These are phyloP conservation scores for Melanotaenia pygmaea DNA, from an alignment of 2,797 vertebrate genomes.

Conservation along the genomic window DNA sequence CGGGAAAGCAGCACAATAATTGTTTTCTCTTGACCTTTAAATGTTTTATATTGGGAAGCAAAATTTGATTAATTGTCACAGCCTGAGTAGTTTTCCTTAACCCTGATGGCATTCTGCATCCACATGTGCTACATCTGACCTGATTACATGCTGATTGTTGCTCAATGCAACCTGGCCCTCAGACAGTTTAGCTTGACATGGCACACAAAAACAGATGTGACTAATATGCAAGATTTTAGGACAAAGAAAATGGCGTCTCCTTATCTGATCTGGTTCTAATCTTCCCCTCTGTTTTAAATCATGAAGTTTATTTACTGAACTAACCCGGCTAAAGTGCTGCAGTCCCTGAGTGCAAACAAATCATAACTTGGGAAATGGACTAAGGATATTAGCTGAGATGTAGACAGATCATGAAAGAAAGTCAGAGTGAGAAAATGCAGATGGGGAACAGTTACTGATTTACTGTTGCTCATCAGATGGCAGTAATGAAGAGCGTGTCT, in stretches of 20 bases:
- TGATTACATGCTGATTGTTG: constrained; percentile 1
- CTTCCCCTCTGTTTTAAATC: constrained; percentile 6
- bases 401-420: constrained; percentile 20
- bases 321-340: constrained; percentile 18
- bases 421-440: constrained; percentile 21
- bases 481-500: constrained; percentile 48
- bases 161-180: constrained; percentile 32
- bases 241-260: not conserved
- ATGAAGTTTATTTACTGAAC: constrained; percentile 5
- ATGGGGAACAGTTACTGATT: constrained; percentile 46
- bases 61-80: not conserved
- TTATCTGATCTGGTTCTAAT: constrained; percentile 5
- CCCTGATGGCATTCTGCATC: not conserved
- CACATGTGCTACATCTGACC: constrained; percentile 6
- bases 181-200: constrained; percentile 41
- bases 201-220: constrained; percentile 34
- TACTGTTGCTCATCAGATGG: constrained; percentile 55
- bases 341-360: constrained; percentile 13
- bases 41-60: not conserved
- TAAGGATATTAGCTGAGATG: constrained; percentile 28
- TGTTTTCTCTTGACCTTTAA: not conserved
- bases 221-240: constrained; percentile 18
- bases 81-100: not conserved
- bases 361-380: constrained; percentile 28
- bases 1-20: not conserved